Evolutionary conservation across 2,797 vertebrate species (phyloP).

Genomic region (Garrulus glandarius): DNA sequence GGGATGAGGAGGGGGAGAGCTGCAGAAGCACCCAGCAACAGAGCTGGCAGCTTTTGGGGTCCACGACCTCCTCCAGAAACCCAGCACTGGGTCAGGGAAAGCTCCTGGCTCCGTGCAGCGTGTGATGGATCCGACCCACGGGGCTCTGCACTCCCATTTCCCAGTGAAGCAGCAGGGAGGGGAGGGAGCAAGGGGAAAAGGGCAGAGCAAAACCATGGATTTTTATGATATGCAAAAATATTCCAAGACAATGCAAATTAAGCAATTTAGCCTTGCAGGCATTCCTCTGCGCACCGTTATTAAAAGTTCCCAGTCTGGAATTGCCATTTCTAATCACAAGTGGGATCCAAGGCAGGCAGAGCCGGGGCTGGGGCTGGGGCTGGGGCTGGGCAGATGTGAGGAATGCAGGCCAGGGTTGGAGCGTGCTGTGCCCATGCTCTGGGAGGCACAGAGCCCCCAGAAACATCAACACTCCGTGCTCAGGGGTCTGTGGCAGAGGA

Average conservation of each 20-base stretch:
- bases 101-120: fast-evolving
- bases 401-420: background rate
- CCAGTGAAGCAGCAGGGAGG: background rate
- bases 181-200: background rate
- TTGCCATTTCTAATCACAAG: background rate
- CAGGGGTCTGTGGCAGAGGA: background rate
- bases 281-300: background rate
- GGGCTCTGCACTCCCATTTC: background rate
- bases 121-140: background rate
- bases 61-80: background rate
- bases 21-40: background rate
- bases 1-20: no score
- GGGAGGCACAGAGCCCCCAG: background rate
- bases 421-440: fast-evolving
- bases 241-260: conserved; percentile 54
- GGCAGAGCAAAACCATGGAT: background rate
- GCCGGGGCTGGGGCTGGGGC: fast-evolving
- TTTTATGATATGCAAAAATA: conserved; percentile 55
- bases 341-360: background rate
- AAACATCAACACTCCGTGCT: background rate
- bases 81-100: background rate
- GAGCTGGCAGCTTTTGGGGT: background rate
- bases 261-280: conserved; percentile 47
- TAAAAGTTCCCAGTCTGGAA: conserved; percentile 22
- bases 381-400: background rate